phyloP scores from a whole-genome alignment of 37 sponge, comb jelly and placozoan genomes.

The Spongilla lacustris region DNA sequence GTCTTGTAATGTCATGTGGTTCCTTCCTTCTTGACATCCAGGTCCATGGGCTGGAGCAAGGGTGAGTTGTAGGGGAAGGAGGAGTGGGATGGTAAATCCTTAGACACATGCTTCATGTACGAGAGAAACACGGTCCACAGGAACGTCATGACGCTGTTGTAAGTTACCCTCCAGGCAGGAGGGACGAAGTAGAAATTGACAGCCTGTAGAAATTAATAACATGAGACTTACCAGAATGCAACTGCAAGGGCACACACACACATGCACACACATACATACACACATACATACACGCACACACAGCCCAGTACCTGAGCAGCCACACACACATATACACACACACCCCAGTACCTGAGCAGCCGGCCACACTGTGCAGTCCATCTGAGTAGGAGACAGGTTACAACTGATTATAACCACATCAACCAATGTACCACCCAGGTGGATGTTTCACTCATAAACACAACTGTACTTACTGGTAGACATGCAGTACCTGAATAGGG shows the following conservation, averaged over 20 bases:
- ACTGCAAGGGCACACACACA: background rate
- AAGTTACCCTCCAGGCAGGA: constrained; percentile 47
- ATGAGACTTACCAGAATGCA: too few species aligned
- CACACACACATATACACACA: background rate
- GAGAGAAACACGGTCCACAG: constrained; percentile 79
- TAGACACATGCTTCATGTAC: constrained; percentile 76
- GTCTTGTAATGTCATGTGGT: background rate
- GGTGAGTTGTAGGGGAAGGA: background rate
- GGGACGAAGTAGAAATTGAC: constrained; percentile 82
- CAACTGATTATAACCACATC: too few species aligned
- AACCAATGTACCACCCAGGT: too few species aligned
- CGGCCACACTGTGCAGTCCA: constrained; percentile 79
- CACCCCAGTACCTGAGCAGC: constrained; percentile 65
- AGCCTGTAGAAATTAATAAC: constrained; percentile 25
- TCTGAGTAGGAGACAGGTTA: constrained; percentile 16
- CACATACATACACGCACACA: constrained; percentile 3
- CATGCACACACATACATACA: constrained; percentile 4
- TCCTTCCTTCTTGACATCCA: background rate
- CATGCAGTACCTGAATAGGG: too few species aligned
- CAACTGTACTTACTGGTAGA: too few species aligned
- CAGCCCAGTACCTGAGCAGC: constrained; percentile 49
- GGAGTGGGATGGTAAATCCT: background rate
- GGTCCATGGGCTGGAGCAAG: background rate
- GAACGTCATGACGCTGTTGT: constrained; percentile 66
- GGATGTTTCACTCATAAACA: too few species aligned